A percentile compares a stretch with the other conserved stretches of the same genome.
Conservation (phyloP, 2,797 vertebrate species). For the Sylvia borin region DNA sequence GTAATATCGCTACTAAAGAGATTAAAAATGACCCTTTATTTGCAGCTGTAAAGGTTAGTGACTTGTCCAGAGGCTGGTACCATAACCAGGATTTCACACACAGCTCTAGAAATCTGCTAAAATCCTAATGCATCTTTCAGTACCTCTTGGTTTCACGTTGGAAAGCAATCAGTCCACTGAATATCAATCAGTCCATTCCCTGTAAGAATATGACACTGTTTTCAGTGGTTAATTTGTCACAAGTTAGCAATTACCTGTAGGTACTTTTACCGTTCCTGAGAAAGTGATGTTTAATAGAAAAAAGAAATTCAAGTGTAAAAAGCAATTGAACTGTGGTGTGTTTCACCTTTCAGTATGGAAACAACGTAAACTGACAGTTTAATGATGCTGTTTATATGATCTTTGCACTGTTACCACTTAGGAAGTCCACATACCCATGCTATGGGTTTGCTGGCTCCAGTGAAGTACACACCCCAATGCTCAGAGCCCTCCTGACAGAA, state of each 20-base stretch:
- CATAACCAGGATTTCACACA: neutral
- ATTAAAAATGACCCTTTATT: neutral
- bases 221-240: neutral
- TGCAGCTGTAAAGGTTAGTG: neutral
- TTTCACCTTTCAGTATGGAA: neutral
- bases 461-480: neutral
- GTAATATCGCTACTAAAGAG: constrained; percentile 69
- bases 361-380: neutral
- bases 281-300: neutral
- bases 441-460: neutral
- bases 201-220: neutral
- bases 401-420: neutral
- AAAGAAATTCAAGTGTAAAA: neutral
- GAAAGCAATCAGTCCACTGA: neutral
- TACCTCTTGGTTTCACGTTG: neutral
- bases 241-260: neutral
- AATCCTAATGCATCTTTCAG: neutral
- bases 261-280: neutral
- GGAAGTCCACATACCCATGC: neutral
- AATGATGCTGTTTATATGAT: neutral
- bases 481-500: neutral
- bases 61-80: neutral
- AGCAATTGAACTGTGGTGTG: neutral
- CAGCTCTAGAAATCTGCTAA: neutral
- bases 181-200: neutral